phyloP scores from a whole-genome alignment of 2,888 invertebrate species.

The Argyra leucocephala region DNA sequence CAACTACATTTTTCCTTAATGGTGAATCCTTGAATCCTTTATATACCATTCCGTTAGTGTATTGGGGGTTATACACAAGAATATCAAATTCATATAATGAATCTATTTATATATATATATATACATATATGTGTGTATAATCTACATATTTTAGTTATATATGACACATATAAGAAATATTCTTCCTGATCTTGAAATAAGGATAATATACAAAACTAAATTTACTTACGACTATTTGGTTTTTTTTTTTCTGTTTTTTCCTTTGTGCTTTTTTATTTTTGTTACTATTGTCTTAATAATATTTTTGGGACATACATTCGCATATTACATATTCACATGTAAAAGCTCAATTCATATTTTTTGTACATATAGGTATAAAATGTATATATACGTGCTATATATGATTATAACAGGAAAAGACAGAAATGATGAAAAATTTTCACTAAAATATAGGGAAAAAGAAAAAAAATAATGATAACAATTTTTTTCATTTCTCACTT shows the following conservation, averaged over 20 bases:
- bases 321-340: no score
- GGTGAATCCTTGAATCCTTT: background rate
- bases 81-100: background rate
- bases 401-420: no score
- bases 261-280: no score
- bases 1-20: background rate
- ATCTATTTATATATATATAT: background rate
- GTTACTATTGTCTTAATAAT: background rate
- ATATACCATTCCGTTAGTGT: background rate
- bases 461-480: background rate
- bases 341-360: no score
- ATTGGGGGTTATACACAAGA: constrained; percentile 1
- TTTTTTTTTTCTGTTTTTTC: no score
- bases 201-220: background rate
- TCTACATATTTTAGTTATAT: no score
- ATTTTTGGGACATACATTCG: background rate
- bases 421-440: no score
- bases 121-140: no score
- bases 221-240: background rate
- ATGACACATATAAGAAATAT: background rate
- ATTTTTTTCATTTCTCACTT: background rate
- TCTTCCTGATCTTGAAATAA: background rate
- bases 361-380: no score
- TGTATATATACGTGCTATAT: no score
- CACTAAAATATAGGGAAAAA: background rate